Evolutionary conservation across 2,113 vertebrate species (phyloP).

Genomic region (Podiceps cristatus): DNA sequence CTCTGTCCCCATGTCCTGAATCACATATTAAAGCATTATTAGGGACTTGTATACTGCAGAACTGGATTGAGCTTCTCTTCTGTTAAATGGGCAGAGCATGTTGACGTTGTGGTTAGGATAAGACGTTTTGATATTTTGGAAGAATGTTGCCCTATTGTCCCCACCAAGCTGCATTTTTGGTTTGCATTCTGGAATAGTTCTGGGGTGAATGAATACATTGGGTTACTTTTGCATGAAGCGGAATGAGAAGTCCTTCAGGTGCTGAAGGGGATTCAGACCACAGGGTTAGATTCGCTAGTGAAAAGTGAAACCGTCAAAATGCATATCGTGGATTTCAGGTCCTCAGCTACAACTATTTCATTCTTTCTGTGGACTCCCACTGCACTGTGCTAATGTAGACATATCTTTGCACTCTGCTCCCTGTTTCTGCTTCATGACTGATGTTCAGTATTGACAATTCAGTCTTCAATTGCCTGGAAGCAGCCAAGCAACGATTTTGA

Average conservation of each 20-base stretch:
- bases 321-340: background rate
- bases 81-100: background rate
- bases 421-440: background rate
- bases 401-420: background rate
- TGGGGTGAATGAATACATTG: background rate
- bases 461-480: background rate
- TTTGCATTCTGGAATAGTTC: background rate
- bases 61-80: background rate
- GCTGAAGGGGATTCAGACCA: background rate
- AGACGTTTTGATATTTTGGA: background rate
- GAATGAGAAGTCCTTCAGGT: background rate
- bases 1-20: background rate
- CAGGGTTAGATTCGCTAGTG: accelerated
- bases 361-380: background rate
- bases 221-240: background rate
- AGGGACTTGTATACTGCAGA: background rate
- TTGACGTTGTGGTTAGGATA: background rate
- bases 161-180: background rate
- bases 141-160: background rate
- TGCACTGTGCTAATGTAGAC: background rate
- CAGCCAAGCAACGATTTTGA: background rate
- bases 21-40: background rate
- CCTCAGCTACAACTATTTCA: background rate
- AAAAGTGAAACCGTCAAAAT: background rate
- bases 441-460: background rate